Base-by-base conservation (phyloP, 2,888 invertebrate genomes). In the Chloromyia formosa region DNA sequence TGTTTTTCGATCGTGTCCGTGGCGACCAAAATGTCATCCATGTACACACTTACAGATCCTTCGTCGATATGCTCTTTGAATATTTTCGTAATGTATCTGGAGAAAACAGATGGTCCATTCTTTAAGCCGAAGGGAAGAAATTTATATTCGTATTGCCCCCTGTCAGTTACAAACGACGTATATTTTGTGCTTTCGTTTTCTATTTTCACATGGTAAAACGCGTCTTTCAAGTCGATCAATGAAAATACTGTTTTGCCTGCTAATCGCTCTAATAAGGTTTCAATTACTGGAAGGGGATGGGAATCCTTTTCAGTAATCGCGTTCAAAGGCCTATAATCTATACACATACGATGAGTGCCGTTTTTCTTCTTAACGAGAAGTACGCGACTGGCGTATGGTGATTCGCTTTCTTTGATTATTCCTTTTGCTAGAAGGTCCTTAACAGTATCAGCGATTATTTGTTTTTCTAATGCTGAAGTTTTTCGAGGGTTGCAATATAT, bases 291-390 rank as follows among this genome's bases (percentile, higher is more conserved):
- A 3, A 53, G 12, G 12, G 53, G 53, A 53, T 53, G 53, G 3
- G 58, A 12, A 58, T 58, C 58, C 20, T 58, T 58, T 58, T 58
- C 58, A 18, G 58, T 58, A 10, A 58, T 58, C 22, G 58, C 58
- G 58, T 58, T 58, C 3, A 58, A 18, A 58, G 22, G 58, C 16
- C 58, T 5, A 10, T 58, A 58, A 18, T 58, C 58, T 10, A 58
- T 58, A 20, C 58, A 16, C 58, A 58, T 16, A 58, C 53, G 53
- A 53, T 53, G 53, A 14, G 3, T 53, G 12, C 53, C 53, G 12
- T 53, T 53, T 53, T 53, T 53, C 53, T 53, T 53, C 12, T 53
- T 53, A 53, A 53, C 53, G 3, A 53, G 12, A 53, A 53, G 14
- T 5, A 53, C 53, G 4, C 53, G 3, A 10, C 53, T 53, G 53